Evolutionary conservation across 2,797 vertebrate genomes (phyloP).

Genomic region (Staurois parvus): DNA sequence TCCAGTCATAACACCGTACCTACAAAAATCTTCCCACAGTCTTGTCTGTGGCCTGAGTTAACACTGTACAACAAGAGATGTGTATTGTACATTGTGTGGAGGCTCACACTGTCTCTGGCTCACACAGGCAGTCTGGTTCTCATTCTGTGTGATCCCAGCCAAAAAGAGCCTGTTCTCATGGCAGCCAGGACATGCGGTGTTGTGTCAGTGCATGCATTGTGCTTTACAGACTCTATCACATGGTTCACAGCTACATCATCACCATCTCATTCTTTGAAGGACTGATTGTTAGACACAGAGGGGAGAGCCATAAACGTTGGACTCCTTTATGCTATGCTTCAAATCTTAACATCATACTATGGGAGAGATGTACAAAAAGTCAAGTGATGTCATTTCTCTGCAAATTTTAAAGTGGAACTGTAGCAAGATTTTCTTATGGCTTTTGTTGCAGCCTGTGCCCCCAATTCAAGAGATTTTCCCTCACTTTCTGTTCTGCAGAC

Average conservation of each 20-base stretch:
- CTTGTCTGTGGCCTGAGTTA: constrained; percentile 26
- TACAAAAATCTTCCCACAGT: constrained; percentile 41
- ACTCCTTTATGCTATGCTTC: neutral
- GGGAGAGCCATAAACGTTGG: neutral
- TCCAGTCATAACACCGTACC: constrained; percentile 24
- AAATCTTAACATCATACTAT: neutral
- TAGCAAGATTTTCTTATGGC: too few relatives aligned
- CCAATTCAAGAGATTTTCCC: too few relatives aligned
- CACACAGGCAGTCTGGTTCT: neutral
- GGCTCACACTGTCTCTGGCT: constrained; percentile 18
- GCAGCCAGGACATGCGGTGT: neutral
- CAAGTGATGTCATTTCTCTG: too few relatives aligned
- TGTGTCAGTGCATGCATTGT: constrained; percentile 31
- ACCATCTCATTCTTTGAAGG: neutral
- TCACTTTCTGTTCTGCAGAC: too few relatives aligned
- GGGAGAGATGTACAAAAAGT: neutral
- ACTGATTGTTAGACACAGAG: neutral
- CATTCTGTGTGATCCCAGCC: constrained; percentile 11
- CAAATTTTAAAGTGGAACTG: too few relatives aligned
- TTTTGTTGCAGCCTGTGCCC: too few relatives aligned
- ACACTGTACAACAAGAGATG: constrained; percentile 20
- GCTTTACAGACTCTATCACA: neutral
- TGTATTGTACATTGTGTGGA: constrained; percentile 14
- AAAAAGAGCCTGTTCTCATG: constrained; percentile 28
- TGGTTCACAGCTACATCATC: neutral